phyloP scores from a whole-genome alignment of 2,888 invertebrate genomes.

The Pediacus dermestoides region DNA sequence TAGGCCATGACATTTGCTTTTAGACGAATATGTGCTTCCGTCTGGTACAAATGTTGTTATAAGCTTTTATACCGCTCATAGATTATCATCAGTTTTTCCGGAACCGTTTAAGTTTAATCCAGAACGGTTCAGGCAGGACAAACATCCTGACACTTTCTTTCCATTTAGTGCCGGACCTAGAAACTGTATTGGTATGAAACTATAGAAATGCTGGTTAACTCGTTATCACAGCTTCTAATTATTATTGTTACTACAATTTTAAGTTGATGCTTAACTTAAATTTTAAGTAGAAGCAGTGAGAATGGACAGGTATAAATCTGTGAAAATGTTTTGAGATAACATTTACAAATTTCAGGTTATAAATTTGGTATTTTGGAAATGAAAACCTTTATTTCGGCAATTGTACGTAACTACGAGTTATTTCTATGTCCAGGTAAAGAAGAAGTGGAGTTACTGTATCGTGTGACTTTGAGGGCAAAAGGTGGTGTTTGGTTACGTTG shows the following conservation, averaged over 20 bases:
- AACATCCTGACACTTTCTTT: slow-evolving; percentile 57
- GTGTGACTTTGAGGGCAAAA: slow-evolving; percentile 56
- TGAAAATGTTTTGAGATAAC: too few relatives aligned
- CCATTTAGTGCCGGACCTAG: slow-evolving; percentile 61
- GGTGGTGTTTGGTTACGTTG: slow-evolving; percentile 58
- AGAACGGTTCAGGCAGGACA: slow-evolving; percentile 53
- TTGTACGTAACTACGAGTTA: slow-evolving; percentile 53
- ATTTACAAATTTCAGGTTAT: too few relatives aligned
- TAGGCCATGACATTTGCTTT: slow-evolving; percentile 45
- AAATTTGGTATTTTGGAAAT: slow-evolving; percentile 60
- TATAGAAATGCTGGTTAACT: too few relatives aligned
- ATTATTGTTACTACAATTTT: too few relatives aligned
- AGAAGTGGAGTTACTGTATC: slow-evolving; percentile 51
- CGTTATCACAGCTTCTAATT: too few relatives aligned
- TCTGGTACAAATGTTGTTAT: slow-evolving; percentile 56
- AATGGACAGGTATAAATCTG: too few relatives aligned
- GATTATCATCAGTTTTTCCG: slow-evolving; percentile 55
- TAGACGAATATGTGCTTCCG: slow-evolving; percentile 52
- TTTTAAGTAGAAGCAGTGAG: too few relatives aligned
- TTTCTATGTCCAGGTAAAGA: slow-evolving; percentile 53
- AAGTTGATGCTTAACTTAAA: too few relatives aligned
- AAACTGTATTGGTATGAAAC: slow-evolving; percentile 51
- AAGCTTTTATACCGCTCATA: slow-evolving; percentile 56
- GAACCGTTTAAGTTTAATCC: slow-evolving; percentile 58
- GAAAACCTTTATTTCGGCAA: slow-evolving; percentile 55